Base-by-base conservation (phyloP, 2,797 vertebrate genomes). In the Catamblyrhynchus diadema region DNA sequence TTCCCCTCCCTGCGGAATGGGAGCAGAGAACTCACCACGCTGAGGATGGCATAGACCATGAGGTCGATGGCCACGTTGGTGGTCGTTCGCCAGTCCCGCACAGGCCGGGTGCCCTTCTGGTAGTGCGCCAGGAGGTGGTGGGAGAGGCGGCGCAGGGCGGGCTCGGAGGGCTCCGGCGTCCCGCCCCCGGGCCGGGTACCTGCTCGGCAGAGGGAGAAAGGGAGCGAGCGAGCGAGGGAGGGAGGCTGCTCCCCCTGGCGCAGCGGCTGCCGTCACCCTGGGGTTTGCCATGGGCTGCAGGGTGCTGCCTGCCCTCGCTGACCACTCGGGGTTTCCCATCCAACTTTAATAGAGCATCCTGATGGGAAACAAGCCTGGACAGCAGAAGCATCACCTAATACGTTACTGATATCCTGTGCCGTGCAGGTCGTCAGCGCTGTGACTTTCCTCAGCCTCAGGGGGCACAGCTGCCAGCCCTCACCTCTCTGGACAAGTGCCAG, bases 11-110 rank as follows among this genome's bases (percentile, higher is more conserved):
- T 14, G 9, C 1, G 4, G 41, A 6, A 24, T 1, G 10, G 48
- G 33, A 75, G 50, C 25, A 1, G 19, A 19, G 56, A 4, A 94
- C 99, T 97, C 97, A 99, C 99, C 99, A 99, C 99, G 0, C 96
- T 99, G 85, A 99, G 98, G 93, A 99, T 99, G 75, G 99, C 99
- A 1, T 99, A 99, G 61, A 99, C 97, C 97, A 99, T 99, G 81
- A 99, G 97, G 37, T 99, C 99, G 1, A 99, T 99, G 93, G 98
- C 97, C 81, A 99, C 98, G 0, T 96, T 98, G 5, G 99, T 99
- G 24, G 99, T 98, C 1, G 97, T 98, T 79, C 99, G 97, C 99
- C 99, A 99, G 98, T 99, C 98, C 23, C 96, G 97, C 64, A 99
- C 99, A 0, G 99, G 99, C 56, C 99, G 97, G 45, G 99, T 98